Evolutionary conservation across 1,140 invertebrate species (phyloP).

Genomic region (Bilobella aurantiaca): DNA sequence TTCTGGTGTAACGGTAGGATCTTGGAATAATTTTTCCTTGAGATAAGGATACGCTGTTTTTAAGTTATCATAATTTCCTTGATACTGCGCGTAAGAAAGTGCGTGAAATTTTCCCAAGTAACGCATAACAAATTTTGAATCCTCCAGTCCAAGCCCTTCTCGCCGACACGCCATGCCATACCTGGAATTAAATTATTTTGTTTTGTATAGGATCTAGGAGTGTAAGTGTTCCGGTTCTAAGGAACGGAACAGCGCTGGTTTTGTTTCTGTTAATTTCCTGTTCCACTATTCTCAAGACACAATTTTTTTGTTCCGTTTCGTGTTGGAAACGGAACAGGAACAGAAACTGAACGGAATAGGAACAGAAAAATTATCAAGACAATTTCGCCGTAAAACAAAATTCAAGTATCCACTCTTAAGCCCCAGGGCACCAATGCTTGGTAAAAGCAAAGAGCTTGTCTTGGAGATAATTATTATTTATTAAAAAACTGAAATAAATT

Average conservation of each 20-base stretch:
- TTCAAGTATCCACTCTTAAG: too few relatives aligned
- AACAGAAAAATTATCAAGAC: too few relatives aligned
- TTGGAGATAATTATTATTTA: too few relatives aligned
- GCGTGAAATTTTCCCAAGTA: conserved; percentile 41
- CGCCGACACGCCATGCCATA: conserved; percentile 16
- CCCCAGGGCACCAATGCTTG: too few relatives aligned
- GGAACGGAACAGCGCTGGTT: background rate
- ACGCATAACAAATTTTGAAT: conserved; percentile 24
- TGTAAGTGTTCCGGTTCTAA: too few relatives aligned
- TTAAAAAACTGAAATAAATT: too few relatives aligned
- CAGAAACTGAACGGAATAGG: too few relatives aligned
- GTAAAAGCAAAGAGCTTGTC: too few relatives aligned
- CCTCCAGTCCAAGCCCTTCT: conserved; percentile 13
- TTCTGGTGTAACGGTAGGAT: background rate
- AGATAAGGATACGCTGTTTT: conserved; percentile 35
- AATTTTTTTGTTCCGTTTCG: background rate
- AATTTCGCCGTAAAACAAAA: too few relatives aligned
- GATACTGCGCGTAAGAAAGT: conserved; percentile 38
- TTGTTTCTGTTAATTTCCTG: background rate
- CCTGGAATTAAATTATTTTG: background rate
- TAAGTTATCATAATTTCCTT: conserved; percentile 17
- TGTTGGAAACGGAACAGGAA: background rate
- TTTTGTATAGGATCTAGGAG: background rate
- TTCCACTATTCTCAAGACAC: background rate
- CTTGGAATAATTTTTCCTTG: conserved; percentile 24